Evolutionary conservation across 2,113 vertebrate genomes (phyloP).

Genomic region (Callipepla squamata): DNA sequence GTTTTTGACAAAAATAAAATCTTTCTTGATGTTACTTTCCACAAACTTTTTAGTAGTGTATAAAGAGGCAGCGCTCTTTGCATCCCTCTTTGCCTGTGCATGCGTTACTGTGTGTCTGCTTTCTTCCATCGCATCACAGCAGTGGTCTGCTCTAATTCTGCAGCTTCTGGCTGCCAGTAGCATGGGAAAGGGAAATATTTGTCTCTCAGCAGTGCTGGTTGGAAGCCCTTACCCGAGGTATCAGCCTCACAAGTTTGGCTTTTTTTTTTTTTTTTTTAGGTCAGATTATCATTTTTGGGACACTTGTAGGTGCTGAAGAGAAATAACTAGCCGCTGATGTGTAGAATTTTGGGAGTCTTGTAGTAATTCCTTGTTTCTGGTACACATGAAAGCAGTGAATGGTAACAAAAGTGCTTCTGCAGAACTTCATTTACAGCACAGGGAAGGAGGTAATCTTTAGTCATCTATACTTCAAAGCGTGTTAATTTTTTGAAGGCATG

Average conservation of each 20-base stretch:
- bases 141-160: background rate
- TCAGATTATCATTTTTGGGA: background rate
- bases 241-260: background rate
- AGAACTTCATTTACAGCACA: background rate
- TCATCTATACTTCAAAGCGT: background rate
- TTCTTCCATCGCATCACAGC: background rate
- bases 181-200: background rate
- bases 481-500: conserved; percentile 13
- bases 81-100: background rate
- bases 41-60: background rate
- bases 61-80: rapidly evolving
- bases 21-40: background rate
- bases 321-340: background rate
- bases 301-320: background rate
- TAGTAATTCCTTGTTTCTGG: background rate
- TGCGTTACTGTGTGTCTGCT: background rate
- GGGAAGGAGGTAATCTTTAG: background rate
- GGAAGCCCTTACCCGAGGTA: background rate
- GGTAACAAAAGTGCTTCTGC: background rate
- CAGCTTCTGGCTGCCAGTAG: background rate
- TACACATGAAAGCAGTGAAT: background rate
- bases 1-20: background rate
- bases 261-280: background rate
- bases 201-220: background rate
- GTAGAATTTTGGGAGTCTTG: background rate